phyloP scores from a whole-genome alignment of 1,140 invertebrate genomes.

The Drosophila ficusphila region DNA sequence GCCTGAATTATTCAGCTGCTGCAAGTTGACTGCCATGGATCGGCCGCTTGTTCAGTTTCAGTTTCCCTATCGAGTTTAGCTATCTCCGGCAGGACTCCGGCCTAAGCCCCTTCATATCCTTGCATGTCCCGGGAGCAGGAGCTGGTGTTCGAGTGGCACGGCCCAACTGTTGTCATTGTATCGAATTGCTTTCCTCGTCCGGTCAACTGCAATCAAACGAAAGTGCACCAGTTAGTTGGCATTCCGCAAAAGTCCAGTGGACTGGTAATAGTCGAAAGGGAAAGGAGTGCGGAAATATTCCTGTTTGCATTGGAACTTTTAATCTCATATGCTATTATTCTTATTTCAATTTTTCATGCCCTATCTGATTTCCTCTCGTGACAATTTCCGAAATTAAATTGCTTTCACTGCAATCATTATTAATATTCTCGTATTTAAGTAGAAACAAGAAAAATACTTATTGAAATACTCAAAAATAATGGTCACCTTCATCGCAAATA shows the following conservation, averaged over 20 bases:
- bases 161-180: conserved; percentile 37
- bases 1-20: conserved; percentile 57
- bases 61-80: conserved; percentile 18
- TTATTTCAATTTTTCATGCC: neutral
- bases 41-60: conserved; percentile 16
- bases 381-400: conserved; percentile 3
- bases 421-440: neutral
- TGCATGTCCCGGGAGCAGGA: conserved; percentile 10
- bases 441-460: too few species aligned
- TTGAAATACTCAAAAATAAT: too few species aligned
- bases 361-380: neutral
- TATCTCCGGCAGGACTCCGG: conserved; percentile 1
- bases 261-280: neutral
- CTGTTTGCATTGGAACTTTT: neutral
- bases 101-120: conserved; percentile 18
- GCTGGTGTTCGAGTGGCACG: conserved; percentile 2
- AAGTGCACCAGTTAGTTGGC: conserved; percentile 2
- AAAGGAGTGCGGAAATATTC: neutral
- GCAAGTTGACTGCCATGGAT: conserved; percentile 65
- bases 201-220: conserved; percentile 26
- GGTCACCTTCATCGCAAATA: too few species aligned
- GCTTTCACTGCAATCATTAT: neutral
- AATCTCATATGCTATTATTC: neutral
- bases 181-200: conserved; percentile 24
- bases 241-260: neutral